Evolutionary conservation across 2,113 vertebrate genomes (phyloP), one percentile per base, ranked within the genome.

Genomic region (Sitta europaea): DNA sequence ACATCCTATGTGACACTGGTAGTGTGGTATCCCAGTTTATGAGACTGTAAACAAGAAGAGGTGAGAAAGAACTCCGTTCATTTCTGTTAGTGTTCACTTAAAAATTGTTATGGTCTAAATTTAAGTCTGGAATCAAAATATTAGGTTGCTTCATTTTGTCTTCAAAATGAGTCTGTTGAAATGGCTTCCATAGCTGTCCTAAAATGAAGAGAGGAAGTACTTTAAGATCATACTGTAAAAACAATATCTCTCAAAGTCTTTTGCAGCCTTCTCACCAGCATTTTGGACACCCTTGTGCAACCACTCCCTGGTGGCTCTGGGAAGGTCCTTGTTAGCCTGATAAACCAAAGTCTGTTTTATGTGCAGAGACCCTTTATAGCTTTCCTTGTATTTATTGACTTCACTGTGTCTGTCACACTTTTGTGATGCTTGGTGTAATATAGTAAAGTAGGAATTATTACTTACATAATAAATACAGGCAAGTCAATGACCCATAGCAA

Each of bases 1-100:
- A 95, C 96, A 95, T 90, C 79, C 92, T 92, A 19, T 75, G 58
- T 92, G 94, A 97, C 96, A 96, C 71, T 93, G 96, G 92, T 97
- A 86, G 84, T 74, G 94, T 88, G 93, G 88, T 80, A 95, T 96
- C 91, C 96, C 96, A 93, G 95, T 62, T 90, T 71, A 80, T 22
- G 51, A 96, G 78, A 92, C 92, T 96, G 85, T 95, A 96, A 95
- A 96, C 95, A 97, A 94, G 84, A 77, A 51, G 91, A 88, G 83
- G 61, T 76, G 88, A 59, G 91, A 85, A 92, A 72, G 40, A 87
- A 90, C 55, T 88, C 29, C 5, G 36, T 81, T 93, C 0, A 36
- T 91, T 96, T 81, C 73, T 95, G 88, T 86, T 75, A 94, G 43
- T 58, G 71, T 74, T 90, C 31, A 14, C 45, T 92, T 80, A 5